Evolutionary conservation across 2,797 vertebrate species (phyloP), one percentile per base, ranked within the genome.

Genomic region (Cottoperca gobio): DNA sequence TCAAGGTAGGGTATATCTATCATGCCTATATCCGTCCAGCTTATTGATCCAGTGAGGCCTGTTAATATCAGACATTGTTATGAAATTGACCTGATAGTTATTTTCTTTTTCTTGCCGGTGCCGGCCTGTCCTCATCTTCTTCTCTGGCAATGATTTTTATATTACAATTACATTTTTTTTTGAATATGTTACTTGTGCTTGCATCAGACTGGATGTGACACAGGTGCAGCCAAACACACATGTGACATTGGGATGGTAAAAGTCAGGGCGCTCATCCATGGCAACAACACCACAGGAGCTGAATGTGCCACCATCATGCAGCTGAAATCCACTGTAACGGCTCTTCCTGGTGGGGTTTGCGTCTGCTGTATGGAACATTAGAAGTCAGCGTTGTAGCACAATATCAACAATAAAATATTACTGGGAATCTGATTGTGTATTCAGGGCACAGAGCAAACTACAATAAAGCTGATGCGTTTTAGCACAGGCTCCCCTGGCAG

Each of bases 241-340:
- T 46, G 59, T 61, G 61, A 55, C 75, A 43, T 84, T 23, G 45
- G 77, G 88, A 55, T 33, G 66, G 64, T 80, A 60, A 77, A 78
- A 72, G 81, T 78, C 69, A 42, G 60, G 26, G 75, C 35, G 28
- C 68, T 86, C 81, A 79, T 86, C 86, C 86, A 81, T 76, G 64
- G 49, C 63, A 85, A 74, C 60, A 58, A 19, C 68, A 53, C 79
- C 50, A 50, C 76, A 45, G 82, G 78, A 70, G 76, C 63, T 19
- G 42, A 46, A 37, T 71, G 48, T 43, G 53, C 48, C 64, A 43
- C 64, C 53, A 49, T 68, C 66, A 69, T 19, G 35, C n/a, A 8
- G 64, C 57, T 55, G 45, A 59, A 78, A 61, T 64, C 73, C n/a
- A 45, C 45, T 19, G 50, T 52, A 68, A 46, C 33, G 1, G 12